phyloP scores from a whole-genome alignment of 2,797 vertebrate species.

The Denticeps clupeoides region DNA sequence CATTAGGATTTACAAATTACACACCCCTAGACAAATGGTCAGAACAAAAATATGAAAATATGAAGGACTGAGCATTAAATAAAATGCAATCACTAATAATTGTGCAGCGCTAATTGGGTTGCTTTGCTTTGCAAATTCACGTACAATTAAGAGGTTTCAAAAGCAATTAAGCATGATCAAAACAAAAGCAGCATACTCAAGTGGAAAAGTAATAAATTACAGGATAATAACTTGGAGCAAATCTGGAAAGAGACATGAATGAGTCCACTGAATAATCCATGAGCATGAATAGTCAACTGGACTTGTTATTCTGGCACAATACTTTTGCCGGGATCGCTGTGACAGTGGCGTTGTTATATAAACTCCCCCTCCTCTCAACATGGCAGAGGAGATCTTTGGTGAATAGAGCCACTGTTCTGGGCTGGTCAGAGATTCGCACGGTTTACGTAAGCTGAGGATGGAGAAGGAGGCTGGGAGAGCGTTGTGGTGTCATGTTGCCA shows the following conservation, averaged over 20 bases:
- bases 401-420: conserved; percentile 42
- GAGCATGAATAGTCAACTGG: conserved; percentile 44
- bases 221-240: not conserved
- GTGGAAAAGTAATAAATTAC: not conserved
- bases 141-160: no score
- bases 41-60: no score
- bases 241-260: conserved; percentile 28
- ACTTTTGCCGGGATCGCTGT: conserved; percentile 27
- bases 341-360: conserved; percentile 33
- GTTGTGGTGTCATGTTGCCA: not conserved
- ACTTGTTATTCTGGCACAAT: conserved; percentile 45
- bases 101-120: conserved; percentile 16
- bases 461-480: not conserved
- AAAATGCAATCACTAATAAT: no score
- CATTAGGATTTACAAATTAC: no score
- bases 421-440: conserved; percentile 27
- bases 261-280: conserved; percentile 41
- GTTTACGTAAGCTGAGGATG: conserved; percentile 23
- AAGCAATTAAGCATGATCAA: no score
- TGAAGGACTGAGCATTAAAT: no score
- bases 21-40: no score
- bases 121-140: no score
- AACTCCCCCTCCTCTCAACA: conserved; percentile 24
- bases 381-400: conserved; percentile 23
- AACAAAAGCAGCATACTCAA: no score